A percentile compares a stretch with the other conserved stretches of the same genome.
Evolutionary conservation across 2,113 vertebrate genomes (phyloP).

Genomic region (Theropithecus gelada): DNA sequence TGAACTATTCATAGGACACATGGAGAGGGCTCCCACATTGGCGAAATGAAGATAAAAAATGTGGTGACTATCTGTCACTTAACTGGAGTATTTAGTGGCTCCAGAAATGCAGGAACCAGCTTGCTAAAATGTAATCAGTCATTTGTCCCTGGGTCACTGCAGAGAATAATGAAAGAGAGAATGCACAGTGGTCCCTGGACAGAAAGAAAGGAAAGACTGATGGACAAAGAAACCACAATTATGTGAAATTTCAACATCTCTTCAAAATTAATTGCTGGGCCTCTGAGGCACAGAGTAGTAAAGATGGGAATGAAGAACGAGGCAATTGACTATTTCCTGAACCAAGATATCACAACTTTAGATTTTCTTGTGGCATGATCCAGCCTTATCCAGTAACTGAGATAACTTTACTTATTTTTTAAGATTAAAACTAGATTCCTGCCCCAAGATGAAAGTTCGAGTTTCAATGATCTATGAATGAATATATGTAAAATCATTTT

Average conservation of each 20-base stretch:
- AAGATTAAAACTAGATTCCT: conserved; percentile 13
- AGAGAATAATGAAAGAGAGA: conserved; percentile 55
- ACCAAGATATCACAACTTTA: background rate
- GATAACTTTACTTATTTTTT: background rate
- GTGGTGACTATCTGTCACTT: background rate
- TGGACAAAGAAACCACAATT: conserved; percentile 59
- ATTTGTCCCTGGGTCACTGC: conserved; percentile 16
- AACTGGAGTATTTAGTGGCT: conserved; percentile 41
- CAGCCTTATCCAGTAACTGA: background rate
- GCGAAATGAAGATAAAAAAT: conserved; percentile 2
- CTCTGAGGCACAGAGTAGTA: conserved; percentile 30
- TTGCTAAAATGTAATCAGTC: conserved; percentile 49
- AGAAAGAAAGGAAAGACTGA: conserved; percentile 63
- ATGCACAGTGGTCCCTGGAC: background rate
- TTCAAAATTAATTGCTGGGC: conserved; percentile 68
- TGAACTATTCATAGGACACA: conserved; percentile 42
- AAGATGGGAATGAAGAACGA: background rate
- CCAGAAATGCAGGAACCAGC: conserved; percentile 11
- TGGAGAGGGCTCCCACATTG: background rate
- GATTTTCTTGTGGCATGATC: background rate
- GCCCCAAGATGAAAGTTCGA: background rate
- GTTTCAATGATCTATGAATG: background rate
- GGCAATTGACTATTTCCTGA: conserved; percentile 45
- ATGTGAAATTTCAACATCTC: conserved; percentile 73
- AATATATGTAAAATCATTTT: background rate